These are phyloP conservation scores for Phoenicopterus ruber DNA, from an alignment of 2,113 vertebrate species.

Conservation along the genomic window DNA sequence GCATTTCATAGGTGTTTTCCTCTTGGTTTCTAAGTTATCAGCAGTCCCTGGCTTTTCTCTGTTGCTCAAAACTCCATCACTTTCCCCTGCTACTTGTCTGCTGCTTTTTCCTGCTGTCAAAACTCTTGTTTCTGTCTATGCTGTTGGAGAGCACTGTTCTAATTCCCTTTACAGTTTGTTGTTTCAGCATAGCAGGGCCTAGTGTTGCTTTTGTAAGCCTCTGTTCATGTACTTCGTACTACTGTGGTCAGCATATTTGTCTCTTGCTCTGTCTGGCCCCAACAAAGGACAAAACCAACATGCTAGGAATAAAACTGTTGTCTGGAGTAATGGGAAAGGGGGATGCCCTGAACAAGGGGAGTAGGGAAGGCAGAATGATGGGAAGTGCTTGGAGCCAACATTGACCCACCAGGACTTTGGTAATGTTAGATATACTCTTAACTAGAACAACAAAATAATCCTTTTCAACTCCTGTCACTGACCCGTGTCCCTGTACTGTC, in stretches of 20 bases:
- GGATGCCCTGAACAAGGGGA: neutral
- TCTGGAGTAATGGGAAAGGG: neutral
- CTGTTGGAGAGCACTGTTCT: neutral
- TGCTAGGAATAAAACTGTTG: accelerated
- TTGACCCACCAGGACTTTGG: neutral
- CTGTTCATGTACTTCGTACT: neutral
- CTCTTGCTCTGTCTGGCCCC: neutral
- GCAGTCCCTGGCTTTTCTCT: neutral
- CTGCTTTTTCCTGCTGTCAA: neutral
- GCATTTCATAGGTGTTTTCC: neutral
- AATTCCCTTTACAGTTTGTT: neutral
- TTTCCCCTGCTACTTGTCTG: neutral
- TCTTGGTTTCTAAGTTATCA: neutral
- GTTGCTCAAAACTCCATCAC: neutral
- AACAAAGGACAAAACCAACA: slow-evolving; percentile 13
- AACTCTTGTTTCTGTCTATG: neutral
- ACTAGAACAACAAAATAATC: neutral
- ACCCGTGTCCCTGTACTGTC: neutral
- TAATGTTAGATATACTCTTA: neutral
- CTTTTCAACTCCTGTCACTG: neutral
- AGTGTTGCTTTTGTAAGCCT: neutral
- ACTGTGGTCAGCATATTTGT: neutral
- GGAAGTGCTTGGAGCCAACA: neutral
- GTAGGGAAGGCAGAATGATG: neutral
- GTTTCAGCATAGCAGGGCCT: neutral